Evolutionary conservation across 64 coral and sea anemone genomes (phyloP).

Genomic region (Dendronephthya gigantea): DNA sequence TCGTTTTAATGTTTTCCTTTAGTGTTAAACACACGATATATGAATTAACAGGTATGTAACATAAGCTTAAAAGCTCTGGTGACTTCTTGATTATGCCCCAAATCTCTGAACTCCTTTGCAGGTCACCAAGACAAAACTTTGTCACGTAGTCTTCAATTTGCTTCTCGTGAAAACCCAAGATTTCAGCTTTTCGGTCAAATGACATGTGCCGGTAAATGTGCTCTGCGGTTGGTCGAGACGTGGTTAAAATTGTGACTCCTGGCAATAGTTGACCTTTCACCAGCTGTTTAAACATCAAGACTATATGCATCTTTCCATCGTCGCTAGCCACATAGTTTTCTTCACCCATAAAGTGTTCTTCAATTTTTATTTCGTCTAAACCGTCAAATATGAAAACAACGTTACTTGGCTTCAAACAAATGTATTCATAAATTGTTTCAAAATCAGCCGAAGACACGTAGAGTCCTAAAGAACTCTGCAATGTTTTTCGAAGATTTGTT

Average conservation of each 20-base stretch:
- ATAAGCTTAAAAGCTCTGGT: background rate
- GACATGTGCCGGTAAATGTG: background rate
- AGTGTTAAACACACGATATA: background rate
- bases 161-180: background rate
- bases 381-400: too few relatives aligned
- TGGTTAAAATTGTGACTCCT: background rate
- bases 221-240: background rate
- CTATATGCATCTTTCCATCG: background rate
- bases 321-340: background rate
- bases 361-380: too few relatives aligned
- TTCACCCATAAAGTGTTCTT: too few relatives aligned
- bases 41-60: background rate
- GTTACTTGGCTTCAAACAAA: background rate
- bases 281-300: background rate
- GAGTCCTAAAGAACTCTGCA: background rate
- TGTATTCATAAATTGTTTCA: background rate
- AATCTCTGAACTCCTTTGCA: background rate
- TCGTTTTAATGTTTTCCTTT: too few relatives aligned
- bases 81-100: background rate
- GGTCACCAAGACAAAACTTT: background rate
- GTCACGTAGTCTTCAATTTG: background rate
- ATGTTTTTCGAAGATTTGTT: background rate
- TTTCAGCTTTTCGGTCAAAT: conserved; percentile 13
- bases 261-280: background rate
- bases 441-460: background rate